Conservation (phyloP, 2,797 vertebrate species). For the Sebastes hopkinsi region DNA sequence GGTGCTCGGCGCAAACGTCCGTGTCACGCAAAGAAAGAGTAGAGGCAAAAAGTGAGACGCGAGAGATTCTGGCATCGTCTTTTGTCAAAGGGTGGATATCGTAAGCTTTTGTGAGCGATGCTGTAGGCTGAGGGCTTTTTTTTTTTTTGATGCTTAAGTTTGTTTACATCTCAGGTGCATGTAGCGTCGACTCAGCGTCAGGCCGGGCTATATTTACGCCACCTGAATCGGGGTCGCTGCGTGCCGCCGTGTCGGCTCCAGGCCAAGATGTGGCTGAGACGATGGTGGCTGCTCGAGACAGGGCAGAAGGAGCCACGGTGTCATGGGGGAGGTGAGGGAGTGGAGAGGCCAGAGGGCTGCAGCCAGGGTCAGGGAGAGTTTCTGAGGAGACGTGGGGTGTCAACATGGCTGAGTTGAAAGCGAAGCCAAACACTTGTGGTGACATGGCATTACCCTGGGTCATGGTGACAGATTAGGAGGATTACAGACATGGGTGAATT, state of each 20-base stretch:
- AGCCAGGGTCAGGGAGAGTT: constrained; percentile 51
- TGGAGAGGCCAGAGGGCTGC: constrained; percentile 60
- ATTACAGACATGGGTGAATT: constrained; percentile 63
- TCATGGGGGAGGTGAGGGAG: neutral
- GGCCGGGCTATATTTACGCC: constrained; percentile 53
- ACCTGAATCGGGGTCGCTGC: constrained; percentile 60
- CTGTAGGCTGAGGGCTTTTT: constrained; percentile 55
- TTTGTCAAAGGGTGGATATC: constrained; percentile 69
- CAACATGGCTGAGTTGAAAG: constrained; percentile 59
- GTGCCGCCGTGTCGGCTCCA: constrained; percentile 44
- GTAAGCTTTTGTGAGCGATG: constrained; percentile 73
- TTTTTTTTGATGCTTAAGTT: constrained; percentile 53
- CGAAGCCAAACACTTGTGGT: constrained; percentile 69
- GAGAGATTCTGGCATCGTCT: constrained; percentile 63
- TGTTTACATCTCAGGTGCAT: constrained; percentile 77
- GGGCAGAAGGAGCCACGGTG: constrained; percentile 44
- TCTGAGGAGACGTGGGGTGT: constrained; percentile 60
- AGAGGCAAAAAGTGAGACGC: constrained; percentile 58
- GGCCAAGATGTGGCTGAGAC: constrained; percentile 68
- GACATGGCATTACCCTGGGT: constrained; percentile 64
- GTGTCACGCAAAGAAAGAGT: constrained; percentile 63
- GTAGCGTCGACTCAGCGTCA: constrained; percentile 63
- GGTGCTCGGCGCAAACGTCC: constrained; percentile 69
- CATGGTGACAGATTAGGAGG: constrained; percentile 69
- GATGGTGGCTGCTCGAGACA: constrained; percentile 63